These are phyloP conservation scores for Drosophila planitibia DNA, from an alignment of 2,888 invertebrate species.

Conservation along the genomic window DNA sequence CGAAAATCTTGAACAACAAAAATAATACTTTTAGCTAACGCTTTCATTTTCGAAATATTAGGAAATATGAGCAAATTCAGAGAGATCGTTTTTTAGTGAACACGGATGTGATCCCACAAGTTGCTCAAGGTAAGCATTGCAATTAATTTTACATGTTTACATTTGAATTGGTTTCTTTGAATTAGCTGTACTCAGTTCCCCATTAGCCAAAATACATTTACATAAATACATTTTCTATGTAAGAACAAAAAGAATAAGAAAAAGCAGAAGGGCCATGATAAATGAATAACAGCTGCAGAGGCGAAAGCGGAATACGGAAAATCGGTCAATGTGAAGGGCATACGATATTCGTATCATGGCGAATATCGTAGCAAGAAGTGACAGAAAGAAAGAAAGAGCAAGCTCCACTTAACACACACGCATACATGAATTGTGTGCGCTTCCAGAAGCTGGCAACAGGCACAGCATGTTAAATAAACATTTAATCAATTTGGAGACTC, in stretches of 20 bases:
- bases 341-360: slow-evolving; percentile 10
- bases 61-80: background rate
- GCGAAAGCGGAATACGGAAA: slow-evolving; percentile 6
- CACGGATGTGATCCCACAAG: background rate
- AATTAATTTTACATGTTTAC: background rate
- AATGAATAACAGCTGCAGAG: slow-evolving; percentile 1
- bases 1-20: background rate
- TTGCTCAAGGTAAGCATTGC: background rate
- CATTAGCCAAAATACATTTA: background rate
- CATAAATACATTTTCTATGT: background rate
- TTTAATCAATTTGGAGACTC: slow-evolving; percentile 66
- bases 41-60: background rate
- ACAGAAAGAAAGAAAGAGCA: slow-evolving; percentile 15
- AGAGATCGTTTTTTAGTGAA: background rate
- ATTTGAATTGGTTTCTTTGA: background rate
- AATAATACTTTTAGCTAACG: background rate
- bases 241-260: background rate
- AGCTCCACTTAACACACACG: slow-evolving; percentile 8
- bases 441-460: slow-evolving; percentile 41
- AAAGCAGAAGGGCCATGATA: background rate
- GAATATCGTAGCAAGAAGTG: background rate
- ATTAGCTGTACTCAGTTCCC: background rate
- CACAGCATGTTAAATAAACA: slow-evolving; percentile 59
- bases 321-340: slow-evolving; percentile 63
- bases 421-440: slow-evolving; percentile 3